Evolutionary conservation across 2,797 vertebrate species (phyloP), one percentile per base, ranked within the genome.

Genomic region (Falco peregrinus): DNA sequence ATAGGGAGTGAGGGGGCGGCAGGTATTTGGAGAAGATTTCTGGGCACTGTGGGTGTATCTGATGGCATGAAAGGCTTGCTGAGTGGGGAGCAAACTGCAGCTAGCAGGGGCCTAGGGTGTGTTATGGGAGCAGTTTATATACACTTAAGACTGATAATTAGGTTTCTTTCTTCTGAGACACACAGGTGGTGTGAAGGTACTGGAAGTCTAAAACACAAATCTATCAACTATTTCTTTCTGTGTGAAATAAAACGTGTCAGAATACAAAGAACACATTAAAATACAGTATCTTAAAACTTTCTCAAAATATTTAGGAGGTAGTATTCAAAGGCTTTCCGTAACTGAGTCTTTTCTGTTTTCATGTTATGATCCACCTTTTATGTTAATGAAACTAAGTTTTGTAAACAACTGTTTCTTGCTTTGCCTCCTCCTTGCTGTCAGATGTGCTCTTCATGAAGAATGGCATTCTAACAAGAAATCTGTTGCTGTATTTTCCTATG

Each of bases 1-100:
- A 22, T 0, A 20, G 37, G 53, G n/a, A 79, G 35, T 25, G 16
- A 22, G 10, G 19, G 20, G n/a, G 47, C 0, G 1, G 70, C 26
- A 65, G 41, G 43, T 31, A 7, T 22, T 17, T 76, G 80, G 59
- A 84, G 60, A 48, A 83, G 56, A 47, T 13, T 69, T 56, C 26
- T 39, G 60, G 48, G 69, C 48, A 16, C 41, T 20, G 20, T 16
- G 77, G 65, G 63, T 51, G 57, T 19, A 75, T 17, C 39, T 59
- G 59, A 11, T 5, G 11, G 60, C 59, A 16, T 1, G 3, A 22
- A 69, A 67, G 26, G n/a, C 12, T 21, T 56, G 41, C 16, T 37
- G 39, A 70, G 37, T 10, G 8, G 37, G 39, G 33, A 84, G 51
- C 12, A 48, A 67, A 25, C 28, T 29, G 60, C 59, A 73, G 20